Evolutionary conservation across 2,113 vertebrate species (phyloP), one percentile per base, ranked within the genome.

Genomic region (Ammodramus savannarum): DNA sequence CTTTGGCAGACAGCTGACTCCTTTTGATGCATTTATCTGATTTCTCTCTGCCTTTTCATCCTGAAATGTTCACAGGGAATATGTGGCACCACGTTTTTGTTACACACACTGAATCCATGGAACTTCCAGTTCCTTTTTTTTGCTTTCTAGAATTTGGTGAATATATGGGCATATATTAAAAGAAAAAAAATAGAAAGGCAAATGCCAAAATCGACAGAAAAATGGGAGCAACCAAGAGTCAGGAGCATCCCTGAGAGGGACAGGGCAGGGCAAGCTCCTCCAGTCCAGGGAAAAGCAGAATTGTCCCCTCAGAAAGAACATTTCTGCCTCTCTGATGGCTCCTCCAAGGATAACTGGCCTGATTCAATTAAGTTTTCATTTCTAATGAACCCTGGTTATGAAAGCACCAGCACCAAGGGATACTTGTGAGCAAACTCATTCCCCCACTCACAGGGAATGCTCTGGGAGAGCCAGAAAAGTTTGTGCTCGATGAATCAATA

Each of bases 11-110:
- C 96, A 95, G 89, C 80, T 92, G 82, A 71, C 82, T 96, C 74
- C 79, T 71, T 88, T 80, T 94, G 95, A 96, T 94, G 95, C 68
- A 90, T 96, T 97, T 93, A 96, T 97, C 95, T 97, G 85, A 95
- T 96, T 96, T 93, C 87, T 87, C 90, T 75, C 95, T 75, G 93
- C 83, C 72, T 88, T 88, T 92, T 96, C 86, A 83, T 91, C 87
- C 92, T 67, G 75, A 55, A 39, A 90, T 67, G 65, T 59, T 89
- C 90, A 22, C 27, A 75, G 55, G 90, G 80, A 94, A 81, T 86
- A 13, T 48, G 58, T 77, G 19, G 0, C 4, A 48, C 38, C 89
- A 61, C 84, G 68, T 67, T 90, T 80, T 75, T 4, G 8, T 76
- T 90, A 75, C 5, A 21, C 69, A 65, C 62, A 8, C 32, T 41